Conservation (phyloP, 2,113 vertebrate species). For the cattle (Bos taurus) region DNA sequence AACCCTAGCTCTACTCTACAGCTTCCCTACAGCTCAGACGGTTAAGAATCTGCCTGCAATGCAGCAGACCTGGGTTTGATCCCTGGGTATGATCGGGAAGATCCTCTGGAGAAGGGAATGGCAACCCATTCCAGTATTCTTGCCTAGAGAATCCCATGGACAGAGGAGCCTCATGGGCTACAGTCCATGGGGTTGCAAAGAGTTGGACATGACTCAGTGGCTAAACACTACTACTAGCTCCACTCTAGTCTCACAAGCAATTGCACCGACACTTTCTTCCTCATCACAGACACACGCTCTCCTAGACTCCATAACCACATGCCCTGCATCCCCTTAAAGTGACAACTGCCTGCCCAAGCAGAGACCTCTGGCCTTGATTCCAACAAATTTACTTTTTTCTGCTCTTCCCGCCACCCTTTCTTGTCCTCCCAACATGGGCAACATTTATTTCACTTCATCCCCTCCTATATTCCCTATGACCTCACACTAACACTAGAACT, state of each 20-base stretch:
- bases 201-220: background rate
- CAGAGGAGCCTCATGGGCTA: background rate
- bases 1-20: background rate
- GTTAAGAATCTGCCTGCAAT: background rate
- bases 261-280: background rate
- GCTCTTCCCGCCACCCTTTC: background rate
- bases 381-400: background rate
- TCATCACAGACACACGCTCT: background rate
- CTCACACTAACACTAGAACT: background rate
- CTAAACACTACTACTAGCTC: background rate
- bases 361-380: background rate
- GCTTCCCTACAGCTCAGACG: background rate
- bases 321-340: background rate
- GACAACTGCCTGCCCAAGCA: no score
- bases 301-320: background rate
- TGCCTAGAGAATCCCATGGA: background rate
- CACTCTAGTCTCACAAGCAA: background rate
- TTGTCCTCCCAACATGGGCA: background rate
- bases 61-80: background rate
- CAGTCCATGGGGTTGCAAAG: background rate
- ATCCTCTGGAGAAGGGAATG: background rate
- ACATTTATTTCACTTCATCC: background rate
- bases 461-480: background rate
- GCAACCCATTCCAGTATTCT: background rate
- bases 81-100: background rate